Conservation (phyloP, 1,140 invertebrate genomes). For the Drosophila dunni region DNA sequence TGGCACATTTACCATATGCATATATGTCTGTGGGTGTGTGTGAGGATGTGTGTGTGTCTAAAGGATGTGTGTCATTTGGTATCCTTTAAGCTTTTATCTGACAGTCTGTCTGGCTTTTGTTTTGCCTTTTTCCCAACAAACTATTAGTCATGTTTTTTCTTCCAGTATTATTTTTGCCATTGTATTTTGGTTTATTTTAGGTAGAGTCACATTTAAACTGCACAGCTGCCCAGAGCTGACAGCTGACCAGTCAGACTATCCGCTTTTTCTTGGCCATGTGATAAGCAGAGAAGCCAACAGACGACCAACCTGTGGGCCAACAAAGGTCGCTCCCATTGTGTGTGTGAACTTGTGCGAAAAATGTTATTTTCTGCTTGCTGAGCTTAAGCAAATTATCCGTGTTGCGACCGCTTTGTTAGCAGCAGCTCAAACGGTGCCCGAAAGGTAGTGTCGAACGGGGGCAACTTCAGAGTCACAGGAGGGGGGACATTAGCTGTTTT, state of each 20-base stretch:
- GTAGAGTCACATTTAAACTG: slow-evolving; percentile 54
- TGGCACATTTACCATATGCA: slow-evolving; percentile 66
- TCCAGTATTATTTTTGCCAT: slow-evolving; percentile 25
- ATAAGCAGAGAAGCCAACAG: slow-evolving; percentile 52
- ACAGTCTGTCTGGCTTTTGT: slow-evolving; percentile 75
- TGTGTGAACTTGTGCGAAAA: slow-evolving; percentile 75
- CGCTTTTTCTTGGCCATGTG: slow-evolving; percentile 56
- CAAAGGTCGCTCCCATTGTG: slow-evolving; percentile 53
- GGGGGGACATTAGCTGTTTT: no score
- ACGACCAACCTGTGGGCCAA: slow-evolving; percentile 16
- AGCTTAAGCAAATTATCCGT: slow-evolving; percentile 79
- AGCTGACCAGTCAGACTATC: slow-evolving; percentile 34
- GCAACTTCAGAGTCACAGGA: background rate
- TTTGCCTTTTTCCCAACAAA: slow-evolving; percentile 62
- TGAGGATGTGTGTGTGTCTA: background rate
- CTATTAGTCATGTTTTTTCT: slow-evolving; percentile 75
- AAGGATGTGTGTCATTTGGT: slow-evolving; percentile 42
- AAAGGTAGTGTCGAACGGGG: no score
- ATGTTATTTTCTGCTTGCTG: slow-evolving; percentile 78
- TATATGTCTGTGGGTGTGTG: slow-evolving; percentile 5
- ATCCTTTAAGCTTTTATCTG: slow-evolving; percentile 73
- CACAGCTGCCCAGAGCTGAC: slow-evolving; percentile 65
- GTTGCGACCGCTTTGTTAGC: slow-evolving; percentile 53
- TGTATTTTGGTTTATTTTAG: slow-evolving; percentile 56
- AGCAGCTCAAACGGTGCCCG: background rate